Conservation (phyloP, 1,140 invertebrate species). For the Parasteatoda tepidariorum region DNA sequence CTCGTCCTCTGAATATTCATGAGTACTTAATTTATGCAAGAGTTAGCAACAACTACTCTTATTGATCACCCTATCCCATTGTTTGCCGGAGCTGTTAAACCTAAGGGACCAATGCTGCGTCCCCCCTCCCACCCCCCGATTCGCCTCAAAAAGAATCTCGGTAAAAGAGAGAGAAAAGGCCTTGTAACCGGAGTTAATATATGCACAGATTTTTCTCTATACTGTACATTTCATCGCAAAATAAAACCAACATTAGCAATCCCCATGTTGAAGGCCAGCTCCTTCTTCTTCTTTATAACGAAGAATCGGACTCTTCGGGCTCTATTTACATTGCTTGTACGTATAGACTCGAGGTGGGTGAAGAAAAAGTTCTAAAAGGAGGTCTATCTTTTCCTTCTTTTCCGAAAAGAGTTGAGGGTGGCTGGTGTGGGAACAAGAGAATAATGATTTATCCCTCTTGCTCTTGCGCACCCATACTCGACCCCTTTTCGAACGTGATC, state of each 20-base stretch:
- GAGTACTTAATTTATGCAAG: slow-evolving; percentile 59
- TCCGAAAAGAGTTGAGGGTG: background rate
- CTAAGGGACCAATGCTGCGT: slow-evolving; percentile 11
- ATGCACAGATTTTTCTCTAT: slow-evolving; percentile 60
- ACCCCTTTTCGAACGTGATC: slow-evolving; percentile 37
- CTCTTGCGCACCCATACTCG: too few species aligned
- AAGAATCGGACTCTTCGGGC: slow-evolving; percentile 29
- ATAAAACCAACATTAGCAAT: slow-evolving; percentile 60
- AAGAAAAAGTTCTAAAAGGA: slow-evolving; percentile 39
- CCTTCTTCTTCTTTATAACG: slow-evolving; percentile 24
- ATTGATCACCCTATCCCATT: slow-evolving; percentile 53
- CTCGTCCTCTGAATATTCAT: slow-evolving; percentile 56
- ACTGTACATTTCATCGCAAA: slow-evolving; percentile 47
- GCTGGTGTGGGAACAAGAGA: slow-evolving; percentile 10
- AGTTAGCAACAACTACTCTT: slow-evolving; percentile 60
- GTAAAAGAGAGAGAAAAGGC: too few species aligned
- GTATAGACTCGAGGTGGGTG: background rate
- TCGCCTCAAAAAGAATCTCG: slow-evolving; percentile 33
- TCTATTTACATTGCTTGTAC: slow-evolving; percentile 56
- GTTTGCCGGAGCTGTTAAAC: slow-evolving; percentile 59
- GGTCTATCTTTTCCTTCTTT: background rate
- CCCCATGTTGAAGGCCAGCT: slow-evolving; percentile 30
- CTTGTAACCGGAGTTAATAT: slow-evolving; percentile 60
- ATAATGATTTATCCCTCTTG: slow-evolving; percentile 56
- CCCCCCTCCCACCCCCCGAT: background rate